These are phyloP conservation scores for Rynchops niger DNA, from an alignment of 2,113 vertebrate genomes.

Conservation along the genomic window DNA sequence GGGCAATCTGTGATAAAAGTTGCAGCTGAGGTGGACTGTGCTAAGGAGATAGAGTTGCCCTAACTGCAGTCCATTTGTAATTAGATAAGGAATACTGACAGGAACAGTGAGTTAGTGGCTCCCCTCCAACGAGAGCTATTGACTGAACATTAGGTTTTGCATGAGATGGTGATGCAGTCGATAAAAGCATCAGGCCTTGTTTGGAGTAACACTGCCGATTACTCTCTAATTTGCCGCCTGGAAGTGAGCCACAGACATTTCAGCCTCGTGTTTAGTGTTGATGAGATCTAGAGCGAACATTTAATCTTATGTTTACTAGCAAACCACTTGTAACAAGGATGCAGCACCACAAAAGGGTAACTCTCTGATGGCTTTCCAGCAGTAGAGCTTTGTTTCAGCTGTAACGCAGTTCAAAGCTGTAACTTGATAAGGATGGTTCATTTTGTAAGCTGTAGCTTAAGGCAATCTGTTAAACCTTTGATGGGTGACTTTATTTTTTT, in stretches of 20 bases:
- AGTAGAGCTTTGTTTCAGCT: constrained; percentile 32
- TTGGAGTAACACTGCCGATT: constrained; percentile 66
- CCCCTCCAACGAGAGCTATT: constrained; percentile 74
- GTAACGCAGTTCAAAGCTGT: constrained; percentile 16
- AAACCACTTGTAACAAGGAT: constrained; percentile 30
- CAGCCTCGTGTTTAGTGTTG: constrained; percentile 60
- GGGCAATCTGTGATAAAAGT: constrained; percentile 10
- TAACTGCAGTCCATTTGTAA: constrained; percentile 67
- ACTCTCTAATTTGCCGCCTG: constrained; percentile 75
- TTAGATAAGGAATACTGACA: constrained; percentile 77
- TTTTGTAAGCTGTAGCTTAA: neutral
- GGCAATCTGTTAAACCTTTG: neutral
- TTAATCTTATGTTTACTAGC: constrained; percentile 72
- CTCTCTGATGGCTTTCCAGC: constrained; percentile 42
- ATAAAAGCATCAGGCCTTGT: constrained; percentile 78
- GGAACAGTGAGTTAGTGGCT: constrained; percentile 71
- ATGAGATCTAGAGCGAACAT: constrained; percentile 61
- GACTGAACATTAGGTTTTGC: constrained; percentile 73
- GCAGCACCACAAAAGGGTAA: neutral
- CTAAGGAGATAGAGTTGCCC: constrained; percentile 54
- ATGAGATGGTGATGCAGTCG: constrained; percentile 72
- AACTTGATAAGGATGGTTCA: neutral
- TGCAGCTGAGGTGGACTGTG: neutral
- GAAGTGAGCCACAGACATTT: constrained; percentile 73
- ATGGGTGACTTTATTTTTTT: neutral